Evolutionary conservation across 2,888 invertebrate species (phyloP), one percentile per base, ranked within the genome.

Genomic region (Unio delphinus): DNA sequence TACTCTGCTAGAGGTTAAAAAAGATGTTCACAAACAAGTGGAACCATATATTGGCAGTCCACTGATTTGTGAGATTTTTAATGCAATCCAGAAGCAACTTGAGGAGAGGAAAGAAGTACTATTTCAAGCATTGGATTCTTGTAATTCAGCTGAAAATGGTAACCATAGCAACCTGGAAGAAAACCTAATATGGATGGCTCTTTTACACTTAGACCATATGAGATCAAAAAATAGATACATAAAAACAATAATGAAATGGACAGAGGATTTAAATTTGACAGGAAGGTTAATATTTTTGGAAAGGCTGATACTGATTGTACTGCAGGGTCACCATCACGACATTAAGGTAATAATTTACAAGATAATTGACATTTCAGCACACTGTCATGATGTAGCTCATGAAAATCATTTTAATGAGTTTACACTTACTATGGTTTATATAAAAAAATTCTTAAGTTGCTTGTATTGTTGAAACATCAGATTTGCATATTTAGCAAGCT

Each of bases 151-250:
- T 28, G 23, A 54, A 54, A n/a, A n/a, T 17, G 26, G 5, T 59
- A 63, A 28, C 17, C 11, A 34, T 17, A 4, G 55, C 55, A 55
- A 15, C 20, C 26, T 17, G 6, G n/a, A 56, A 34, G 55, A 26
- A n/a, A 61, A 54, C 1, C 56, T 65, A 23, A 61, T 72, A 30
- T 73, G 78, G 69, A 85, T 79, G 23, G 64, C 74, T 60, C 55
- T 87, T 34, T 65, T 86, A 34, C 83, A 81, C 45, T 69, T 87
- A 30, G 86, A 87, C 70, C 87, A 87, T 69, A 87, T 87, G 87
- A 68, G 86, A 59, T 79, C 85, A 20, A 82, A 81, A 62, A 69
- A 72, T 6, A 80, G 74, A 64, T 87, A 87, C 64, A 70, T 82
- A 4, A 86, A 86, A 64, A 79, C 79, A 15, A 73, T 87, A 45